These are phyloP conservation scores for Orthosia cruda DNA, from an alignment of 2,888 invertebrate genomes.

Conservation along the genomic window DNA sequence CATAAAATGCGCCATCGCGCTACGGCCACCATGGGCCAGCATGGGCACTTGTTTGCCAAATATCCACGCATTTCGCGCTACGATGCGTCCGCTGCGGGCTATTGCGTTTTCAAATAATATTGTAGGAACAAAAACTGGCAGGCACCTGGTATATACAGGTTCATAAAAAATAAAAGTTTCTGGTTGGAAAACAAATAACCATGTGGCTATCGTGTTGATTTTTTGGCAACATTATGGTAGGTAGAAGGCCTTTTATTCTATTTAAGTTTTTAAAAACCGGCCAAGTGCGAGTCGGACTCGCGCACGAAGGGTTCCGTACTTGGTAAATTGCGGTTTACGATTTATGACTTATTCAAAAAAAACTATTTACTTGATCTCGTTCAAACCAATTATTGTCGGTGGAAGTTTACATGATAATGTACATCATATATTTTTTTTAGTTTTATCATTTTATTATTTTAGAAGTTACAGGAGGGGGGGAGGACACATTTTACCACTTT, in stretches of 20 bases:
- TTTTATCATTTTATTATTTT: too few species aligned
- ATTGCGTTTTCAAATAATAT: constrained; percentile 39
- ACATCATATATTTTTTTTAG: too few species aligned
- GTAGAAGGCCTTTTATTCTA: background rate
- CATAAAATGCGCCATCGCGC: constrained; percentile 35
- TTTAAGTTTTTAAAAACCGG: too few species aligned
- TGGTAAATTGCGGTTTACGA: too few species aligned
- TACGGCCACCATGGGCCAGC: background rate
- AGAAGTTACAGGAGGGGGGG: too few species aligned
- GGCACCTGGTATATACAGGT: constrained; percentile 10
- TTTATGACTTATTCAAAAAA: too few species aligned
- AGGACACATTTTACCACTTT: too few species aligned
- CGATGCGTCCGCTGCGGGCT: constrained; percentile 27
- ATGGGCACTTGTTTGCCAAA: constrained; percentile 34
- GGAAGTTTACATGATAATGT: too few species aligned
- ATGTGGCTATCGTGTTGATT: background rate
- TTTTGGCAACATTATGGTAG: background rate
- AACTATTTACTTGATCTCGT: too few species aligned
- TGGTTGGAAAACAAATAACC: background rate
- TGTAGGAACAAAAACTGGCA: constrained; percentile 10
- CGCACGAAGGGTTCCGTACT: too few species aligned
- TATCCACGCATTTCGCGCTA: constrained; percentile 34
- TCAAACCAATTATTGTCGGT: too few species aligned
- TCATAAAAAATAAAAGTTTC: background rate
- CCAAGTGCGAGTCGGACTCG: too few species aligned